Base-by-base conservation (phyloP, 1,140 invertebrate species). In the Anadara kagoshimensis region DNA sequence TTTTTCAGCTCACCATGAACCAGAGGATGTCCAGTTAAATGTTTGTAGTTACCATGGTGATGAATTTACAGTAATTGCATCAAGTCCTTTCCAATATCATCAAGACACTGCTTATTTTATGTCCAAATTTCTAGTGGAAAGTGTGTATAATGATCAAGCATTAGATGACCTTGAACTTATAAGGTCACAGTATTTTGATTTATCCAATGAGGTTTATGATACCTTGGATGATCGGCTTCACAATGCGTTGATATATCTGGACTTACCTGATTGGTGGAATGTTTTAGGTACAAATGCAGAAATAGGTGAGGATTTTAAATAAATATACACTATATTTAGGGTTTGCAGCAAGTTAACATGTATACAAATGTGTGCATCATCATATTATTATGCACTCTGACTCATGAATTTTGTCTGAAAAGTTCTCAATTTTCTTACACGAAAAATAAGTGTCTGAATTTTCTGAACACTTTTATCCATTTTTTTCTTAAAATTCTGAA, bases 151-250 rank as follows among this genome's bases (percentile, higher is more conserved):
- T 24, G 47, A 65, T 41, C 61, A 59, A 51, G 73, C 81, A 8
- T 67, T 85, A 44, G 81, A 85, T 41, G 75, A 81, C 66, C 68
- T 85, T 69, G 83, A 85, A 73, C 78, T 83, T 43, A 78, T 85
- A 62, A 73, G 75, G 49, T 82, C 78, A 58, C 80, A 85, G 14
- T 51, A 77, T 29, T 85, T 85, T 80, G 84, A 84, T 59, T 58
- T 84, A 51, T 71, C 76, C 44, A 84, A 83, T 58, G 84, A 85
- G 68, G 66, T 81, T 44, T 68, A 80, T 53, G 79, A 79, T 26
- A 85, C 82, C 0, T 67, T 84, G 57, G 84, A 85, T 62, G 66
- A 69, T 7, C 54, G 82, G 49, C 69, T 85, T 7, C 73, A 72
- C 14, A 56, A 44, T 20, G 78, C 81, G 5, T 66, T 85, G 0